Base-by-base conservation (phyloP, 2,797 vertebrate genomes). In the Cuculus canorus region DNA sequence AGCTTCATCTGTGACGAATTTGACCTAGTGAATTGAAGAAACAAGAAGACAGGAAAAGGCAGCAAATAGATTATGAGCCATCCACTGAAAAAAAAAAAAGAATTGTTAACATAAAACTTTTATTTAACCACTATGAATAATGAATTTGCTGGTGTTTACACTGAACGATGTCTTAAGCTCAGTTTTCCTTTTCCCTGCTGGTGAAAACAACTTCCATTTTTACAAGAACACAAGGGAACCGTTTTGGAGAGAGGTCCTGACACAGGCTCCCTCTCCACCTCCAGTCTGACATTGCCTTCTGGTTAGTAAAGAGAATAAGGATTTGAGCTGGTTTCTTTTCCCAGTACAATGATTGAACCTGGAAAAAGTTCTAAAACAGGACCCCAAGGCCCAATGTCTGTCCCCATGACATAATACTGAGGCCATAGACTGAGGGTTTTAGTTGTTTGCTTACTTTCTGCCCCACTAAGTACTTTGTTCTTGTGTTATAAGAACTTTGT, bases 101-200 rank as follows among this genome's bases (percentile, higher is more conserved):
- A 92, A 90, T 93, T 95, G 91, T 92, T 94, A 86, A 60, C 85
- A 91, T 92, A 76, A 93, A 93, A 94, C 32, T 91, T 96, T 91
- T 30, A 91, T 95, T 93, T 83, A 95, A 84, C 32, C 92, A 33
- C 43, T 52, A 91, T 92, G 73, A 96, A 95, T 93, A 95, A 94
- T 87, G 82, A 83, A 93, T 96, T 86, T 64, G 12, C 39, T 78
- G 52, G 54, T 94, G 72, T 93, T 95, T 95, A 93, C 35, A 71
- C 18, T 48, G 45, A 90, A 75, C 39, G 30, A 48, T 93, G 92
- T 89, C 60, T 94, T 61, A 87, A 73, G 89, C 2, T 4, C 6
- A 45, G 12, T 76, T 91, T 94, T 80, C 28, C 11, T 84, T 76
- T 76, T 71, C 68, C 53, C 71, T 91, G 53, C 25, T 77, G 79